Conservation (phyloP, 2,113 vertebrate species). For the Lophura nycthemera region DNA sequence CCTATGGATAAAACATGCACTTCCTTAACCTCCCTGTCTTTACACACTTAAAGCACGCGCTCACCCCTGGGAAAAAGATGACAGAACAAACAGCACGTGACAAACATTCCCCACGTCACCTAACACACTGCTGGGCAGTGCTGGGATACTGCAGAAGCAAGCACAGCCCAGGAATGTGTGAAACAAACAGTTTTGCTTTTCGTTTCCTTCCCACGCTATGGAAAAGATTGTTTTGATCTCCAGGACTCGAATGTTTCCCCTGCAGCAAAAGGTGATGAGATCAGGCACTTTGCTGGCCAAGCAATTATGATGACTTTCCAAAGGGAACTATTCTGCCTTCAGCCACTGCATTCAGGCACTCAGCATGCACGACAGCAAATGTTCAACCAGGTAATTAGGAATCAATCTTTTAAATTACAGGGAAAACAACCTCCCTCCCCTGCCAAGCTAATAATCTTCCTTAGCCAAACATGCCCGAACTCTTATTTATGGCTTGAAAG, state of each 20-base stretch:
- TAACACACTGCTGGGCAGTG: not conserved
- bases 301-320: not conserved
- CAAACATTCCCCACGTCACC: not conserved
- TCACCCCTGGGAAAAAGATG: not conserved
- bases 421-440: not conserved
- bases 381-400: not conserved
- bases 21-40: not conserved
- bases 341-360: not conserved
- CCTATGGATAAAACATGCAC: not conserved
- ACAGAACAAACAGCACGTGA: not conserved
- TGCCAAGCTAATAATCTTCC: not conserved
- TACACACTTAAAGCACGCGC: not conserved
- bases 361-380: not conserved
- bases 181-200: not conserved
- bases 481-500: not conserved
- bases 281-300: not conserved
- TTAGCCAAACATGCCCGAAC: not conserved
- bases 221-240: not conserved
- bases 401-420: not conserved
- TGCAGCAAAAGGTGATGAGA: not conserved
- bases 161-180: not conserved
- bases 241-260: not conserved
- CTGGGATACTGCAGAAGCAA: not conserved
- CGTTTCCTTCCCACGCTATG: not conserved
- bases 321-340: not conserved